Base-by-base conservation (phyloP, 2,797 vertebrate genomes). In the Crax fasciolata region DNA sequence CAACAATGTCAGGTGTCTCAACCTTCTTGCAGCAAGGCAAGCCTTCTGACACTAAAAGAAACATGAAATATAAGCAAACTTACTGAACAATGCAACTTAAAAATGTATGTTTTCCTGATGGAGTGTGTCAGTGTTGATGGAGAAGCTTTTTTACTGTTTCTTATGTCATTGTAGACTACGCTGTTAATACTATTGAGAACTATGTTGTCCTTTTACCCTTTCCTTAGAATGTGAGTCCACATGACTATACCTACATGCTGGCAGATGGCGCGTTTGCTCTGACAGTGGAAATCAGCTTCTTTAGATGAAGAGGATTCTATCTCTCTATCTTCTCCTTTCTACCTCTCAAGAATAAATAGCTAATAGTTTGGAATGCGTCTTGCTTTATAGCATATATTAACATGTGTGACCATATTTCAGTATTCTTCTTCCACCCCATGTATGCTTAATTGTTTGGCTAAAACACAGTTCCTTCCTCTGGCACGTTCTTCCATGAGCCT, bases 1-100 rank as follows among this genome's bases (percentile, higher is more conserved):
- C 35, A 74, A 49, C 41, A 38, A 3, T 41, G 48, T 87, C 32
- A 71, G 74, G 18, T 80, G 83, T 74, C 87, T 85, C 27, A 48
- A 55, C n/a, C 77, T 87, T 80, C 52, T 63, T 91, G 57, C 21
- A 83, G 14, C 28, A 91, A 23, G 21, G 18, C 61, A 65, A 28
- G 32, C 13, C 93, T 94, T 76, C 44, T 44, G 77, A 52, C 85
- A 39, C 25, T 77, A 52, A 91, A 93, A 70, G 65, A 89, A 54
- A 38, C 54, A 43, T 25, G 51, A 25, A 8, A 58, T 52, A 76
- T 92, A 35, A 54, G 17, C 52, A 41, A 62, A 20, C 59, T 55
- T 32, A 39, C 4, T 85, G 43, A 85, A 51, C 54, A 82, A 4
- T 16, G 3, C 67, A 49, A 24, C 20, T 76, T 25, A 70, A 1